These are phyloP conservation scores for Muntiacus reevesi DNA, from an alignment of 2,113 vertebrate species.

Conservation along the genomic window DNA sequence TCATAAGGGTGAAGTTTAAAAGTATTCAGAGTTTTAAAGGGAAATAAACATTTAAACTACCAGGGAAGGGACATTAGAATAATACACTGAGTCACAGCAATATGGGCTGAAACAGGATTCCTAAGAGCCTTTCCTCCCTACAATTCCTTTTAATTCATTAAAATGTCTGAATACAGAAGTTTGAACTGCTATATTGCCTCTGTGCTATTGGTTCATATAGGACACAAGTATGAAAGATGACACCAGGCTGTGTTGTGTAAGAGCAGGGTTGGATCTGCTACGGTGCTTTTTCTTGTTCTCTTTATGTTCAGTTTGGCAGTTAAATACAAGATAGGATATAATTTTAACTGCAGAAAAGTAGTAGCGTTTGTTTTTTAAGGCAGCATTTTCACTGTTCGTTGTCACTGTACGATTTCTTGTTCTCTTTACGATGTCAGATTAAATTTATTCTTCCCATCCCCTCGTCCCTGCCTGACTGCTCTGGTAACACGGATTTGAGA, in stretches of 20 bases:
- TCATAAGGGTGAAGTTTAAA: slow-evolving; percentile 13
- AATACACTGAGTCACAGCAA: fast-evolving
- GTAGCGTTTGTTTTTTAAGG: background rate
- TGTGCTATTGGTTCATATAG: background rate
- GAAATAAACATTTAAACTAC: background rate
- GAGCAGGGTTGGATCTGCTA: background rate
- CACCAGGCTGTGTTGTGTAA: background rate
- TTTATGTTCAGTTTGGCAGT: background rate
- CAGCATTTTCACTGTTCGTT: background rate
- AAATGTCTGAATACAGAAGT: background rate
- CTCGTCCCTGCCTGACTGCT: background rate
- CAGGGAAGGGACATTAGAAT: background rate
- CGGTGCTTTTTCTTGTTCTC: background rate
- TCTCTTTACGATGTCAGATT: background rate
- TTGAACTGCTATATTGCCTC: background rate
- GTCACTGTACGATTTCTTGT: background rate
- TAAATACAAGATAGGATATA: background rate
- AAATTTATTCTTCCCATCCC: background rate
- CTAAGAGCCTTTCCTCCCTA: background rate
- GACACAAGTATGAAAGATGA: background rate
- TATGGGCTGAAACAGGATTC: background rate
- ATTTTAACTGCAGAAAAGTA: background rate
- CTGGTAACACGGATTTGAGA: background rate
- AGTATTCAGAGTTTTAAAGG: background rate
- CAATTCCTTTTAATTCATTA: background rate